Conservation (phyloP, 2,113 vertebrate species). For the Sturnira hondurensis region DNA sequence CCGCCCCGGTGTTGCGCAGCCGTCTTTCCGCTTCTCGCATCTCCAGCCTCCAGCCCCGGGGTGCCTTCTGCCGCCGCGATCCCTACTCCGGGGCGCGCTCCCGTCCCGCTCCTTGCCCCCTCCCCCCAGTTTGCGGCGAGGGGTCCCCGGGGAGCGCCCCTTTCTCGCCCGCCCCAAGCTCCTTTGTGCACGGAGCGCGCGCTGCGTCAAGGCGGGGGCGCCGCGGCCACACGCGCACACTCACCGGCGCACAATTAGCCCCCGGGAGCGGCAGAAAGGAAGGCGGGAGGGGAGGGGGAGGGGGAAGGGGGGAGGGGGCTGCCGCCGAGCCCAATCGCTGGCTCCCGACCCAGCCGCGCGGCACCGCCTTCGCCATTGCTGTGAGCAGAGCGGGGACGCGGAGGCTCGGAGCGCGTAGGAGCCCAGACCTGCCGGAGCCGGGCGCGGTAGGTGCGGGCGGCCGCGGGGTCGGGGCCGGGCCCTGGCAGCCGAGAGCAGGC, state of each 20-base stretch:
- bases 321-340: constrained; percentile 26
- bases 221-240: constrained; percentile 32
- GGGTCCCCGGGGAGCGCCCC: constrained; percentile 5
- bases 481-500: neutral
- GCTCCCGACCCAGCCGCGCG: constrained; percentile 40
- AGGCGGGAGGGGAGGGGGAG: neutral
- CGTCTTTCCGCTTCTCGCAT: neutral
- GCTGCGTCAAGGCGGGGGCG: constrained; percentile 71
- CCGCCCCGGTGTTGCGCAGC: neutral
- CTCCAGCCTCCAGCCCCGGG: neutral
- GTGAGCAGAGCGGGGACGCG: constrained; percentile 39
- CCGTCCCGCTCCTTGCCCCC: neutral
- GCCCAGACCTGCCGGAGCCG: constrained; percentile 29
- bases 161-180: neutral
- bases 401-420: constrained; percentile 31
- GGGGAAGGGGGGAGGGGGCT: constrained; percentile 42
- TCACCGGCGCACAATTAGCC: neutral
- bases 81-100: neutral
- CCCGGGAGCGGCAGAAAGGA: neutral
- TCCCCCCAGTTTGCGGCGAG: neutral
- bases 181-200: constrained; percentile 61
- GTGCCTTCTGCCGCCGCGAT: neutral
- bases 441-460: constrained; percentile 36
- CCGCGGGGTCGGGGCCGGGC: neutral
- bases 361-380: constrained; percentile 67